Evolutionary conservation across 92 coral and sea anemone genomes (phyloP), one percentile per base, ranked within the genome.

Genomic region (Actinostola sp.): DNA sequence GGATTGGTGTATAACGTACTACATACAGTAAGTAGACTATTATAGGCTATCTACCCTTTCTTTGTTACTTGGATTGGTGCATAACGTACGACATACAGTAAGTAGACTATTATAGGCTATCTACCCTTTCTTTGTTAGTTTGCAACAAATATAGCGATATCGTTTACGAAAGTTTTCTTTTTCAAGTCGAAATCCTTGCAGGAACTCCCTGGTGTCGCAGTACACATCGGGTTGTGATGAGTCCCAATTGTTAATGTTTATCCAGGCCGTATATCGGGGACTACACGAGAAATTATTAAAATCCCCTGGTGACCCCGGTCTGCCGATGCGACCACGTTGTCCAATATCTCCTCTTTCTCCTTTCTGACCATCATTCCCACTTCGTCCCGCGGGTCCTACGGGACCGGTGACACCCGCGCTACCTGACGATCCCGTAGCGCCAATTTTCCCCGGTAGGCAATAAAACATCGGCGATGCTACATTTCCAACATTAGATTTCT

Each of bases 361-460:
- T 67, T 78, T 75, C 13, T 75, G 38, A 8, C 97, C 97, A 24
- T 59, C 78, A 24, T n/a, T 30, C 21, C 98, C 98, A 45, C 75
- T 78, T 29, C 50, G 19, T 11, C 98, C 98, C 12, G 62, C 28
- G 9, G 71, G 68, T 8, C 98, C 98, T 10, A 23, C 70, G 15
- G 63, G 49, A 0, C 98, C 98, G 28, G 48, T 70, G 10, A 58
- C 62, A 3, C 97, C 98, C 2, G 38, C 61, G n/a, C 78, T 79
- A n/a, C 98, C 98, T 69, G 70, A 83, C 23, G 81, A 48, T 30
- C 98, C 98, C 16, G 46, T 41, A 11, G 66, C 83, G 17, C 98
- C 98, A 11, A 63, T 54, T 50, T 85, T 88, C 3, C 97, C 98
- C 24, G 92, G 92, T 29, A 92, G 71, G 44, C 97, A 92, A 44